Base-by-base conservation (phyloP, 1,140 invertebrate genomes). In the Bradysia coprophila region DNA sequence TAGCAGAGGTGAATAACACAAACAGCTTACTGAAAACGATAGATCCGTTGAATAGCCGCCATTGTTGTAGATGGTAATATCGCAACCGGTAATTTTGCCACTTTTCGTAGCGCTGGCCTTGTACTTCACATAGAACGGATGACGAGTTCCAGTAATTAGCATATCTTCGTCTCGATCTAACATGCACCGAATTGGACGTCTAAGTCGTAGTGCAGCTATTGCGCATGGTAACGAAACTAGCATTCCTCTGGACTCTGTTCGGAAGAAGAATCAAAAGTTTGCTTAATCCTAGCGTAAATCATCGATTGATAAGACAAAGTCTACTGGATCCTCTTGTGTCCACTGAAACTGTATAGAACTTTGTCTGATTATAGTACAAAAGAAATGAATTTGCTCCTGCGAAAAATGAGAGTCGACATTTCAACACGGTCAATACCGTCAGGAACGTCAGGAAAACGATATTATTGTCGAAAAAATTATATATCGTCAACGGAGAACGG, bases 131-230 rank as follows among this genome's bases (percentile, higher is more conserved):
- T 78, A 65, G 57, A 92, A 92, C 1, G 92, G 89, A 70, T 96
- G 88, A 48, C 93, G 67, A 2, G 75, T 80, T 2, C 91, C 92
- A 1, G 76, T 81, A 38, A 84, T 77, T 45, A 80, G 62, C 83
- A 97, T 96, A 58, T 96, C 91, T 65, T 96, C 91, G 56, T 94
- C 88, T 46, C 92, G 68, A 59, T 95, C 89, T 28, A 96, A 53
- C 76, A 89, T 88, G 43, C 81, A 82, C 18, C 90, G 71, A 1
- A 96, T 76, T 6, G 92, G 88, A 48, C 72, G 69, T 21, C 71
- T 64, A 5, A 84, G 64, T 51, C 81, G 85, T 45, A 72, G 63
- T 21, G 79, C 78, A 6, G 80, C 80, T 3, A 84, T 49, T 11
- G 76, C 74, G 11, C 72, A 73, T 2, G 81, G 78, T n/a, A 83